Conservation (phyloP, 2,113 vertebrate genomes). For the Ophthalmolycus amberensis region DNA sequence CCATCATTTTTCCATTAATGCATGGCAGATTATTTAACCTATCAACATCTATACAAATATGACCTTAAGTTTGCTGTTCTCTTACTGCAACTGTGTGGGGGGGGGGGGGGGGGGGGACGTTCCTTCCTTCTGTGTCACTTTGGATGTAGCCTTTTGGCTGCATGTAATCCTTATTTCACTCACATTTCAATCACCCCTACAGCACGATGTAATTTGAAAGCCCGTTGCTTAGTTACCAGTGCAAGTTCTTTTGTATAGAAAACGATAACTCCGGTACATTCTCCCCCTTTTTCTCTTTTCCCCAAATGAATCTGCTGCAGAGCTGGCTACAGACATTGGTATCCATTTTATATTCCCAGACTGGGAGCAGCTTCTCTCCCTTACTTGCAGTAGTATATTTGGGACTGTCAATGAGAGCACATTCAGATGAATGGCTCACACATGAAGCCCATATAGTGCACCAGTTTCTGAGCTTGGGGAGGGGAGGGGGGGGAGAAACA, state of each 20-base stretch:
- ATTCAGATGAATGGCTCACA: slow-evolving; percentile 63
- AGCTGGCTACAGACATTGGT: slow-evolving; percentile 74
- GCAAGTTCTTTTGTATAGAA: slow-evolving; percentile 74
- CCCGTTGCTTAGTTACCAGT: slow-evolving; percentile 81
- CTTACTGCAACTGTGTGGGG: slow-evolving; percentile 29
- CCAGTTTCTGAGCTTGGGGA: slow-evolving; percentile 36
- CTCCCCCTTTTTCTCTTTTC: not conserved
- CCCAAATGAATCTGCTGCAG: slow-evolving; percentile 64
- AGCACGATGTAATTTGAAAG: slow-evolving; percentile 70
- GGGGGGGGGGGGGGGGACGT: not conserved
- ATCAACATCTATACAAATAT: slow-evolving; percentile 68
- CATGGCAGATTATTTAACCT: slow-evolving; percentile 80
- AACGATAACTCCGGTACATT: slow-evolving; percentile 66
- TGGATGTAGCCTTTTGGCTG: slow-evolving; percentile 50
- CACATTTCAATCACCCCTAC: slow-evolving; percentile 74
- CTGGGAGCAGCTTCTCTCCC: slow-evolving; percentile 58
- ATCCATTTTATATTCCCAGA: slow-evolving; percentile 73
- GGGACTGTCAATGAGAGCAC: slow-evolving; percentile 57
- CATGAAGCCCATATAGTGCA: slow-evolving; percentile 41
- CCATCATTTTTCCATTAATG: slow-evolving; percentile 81
- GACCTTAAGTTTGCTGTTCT: slow-evolving; percentile 50
- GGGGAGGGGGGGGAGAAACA: slow-evolving; percentile 1
- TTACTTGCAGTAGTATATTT: slow-evolving; percentile 56
- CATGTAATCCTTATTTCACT: slow-evolving; percentile 59
- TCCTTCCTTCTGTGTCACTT: slow-evolving; percentile 23